Evolutionary conservation across 2,113 vertebrate genomes (phyloP).

Genomic region (Mirounga angustirostris): DNA sequence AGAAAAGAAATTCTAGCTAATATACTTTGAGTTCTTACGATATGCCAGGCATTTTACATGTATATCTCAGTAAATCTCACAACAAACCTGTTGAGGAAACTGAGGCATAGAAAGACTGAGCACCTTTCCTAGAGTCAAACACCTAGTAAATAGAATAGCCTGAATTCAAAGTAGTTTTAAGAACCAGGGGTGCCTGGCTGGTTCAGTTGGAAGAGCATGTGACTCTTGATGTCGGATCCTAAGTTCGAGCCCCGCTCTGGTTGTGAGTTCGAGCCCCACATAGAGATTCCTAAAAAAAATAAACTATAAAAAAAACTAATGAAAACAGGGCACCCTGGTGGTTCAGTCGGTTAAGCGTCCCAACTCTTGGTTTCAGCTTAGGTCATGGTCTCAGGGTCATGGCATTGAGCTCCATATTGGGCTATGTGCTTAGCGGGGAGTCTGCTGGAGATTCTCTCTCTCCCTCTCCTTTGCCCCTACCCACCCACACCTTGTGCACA

Average conservation of each 20-base stretch:
- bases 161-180: background rate
- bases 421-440: background rate
- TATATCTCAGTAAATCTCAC: background rate
- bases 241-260: background rate
- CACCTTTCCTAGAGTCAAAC: background rate
- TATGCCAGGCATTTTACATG: background rate
- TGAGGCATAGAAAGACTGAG: background rate
- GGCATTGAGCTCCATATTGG: background rate
- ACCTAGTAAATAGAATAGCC: background rate
- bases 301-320: background rate
- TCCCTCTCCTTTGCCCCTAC: background rate
- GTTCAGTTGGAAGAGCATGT: background rate
- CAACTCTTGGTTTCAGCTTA: background rate
- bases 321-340: background rate
- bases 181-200: background rate
- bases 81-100: slow-evolving; percentile 20
- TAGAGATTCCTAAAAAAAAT: background rate
- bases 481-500: background rate
- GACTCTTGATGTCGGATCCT: background rate
- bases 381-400: background rate
- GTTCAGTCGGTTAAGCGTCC: background rate
- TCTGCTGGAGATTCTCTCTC: background rate
- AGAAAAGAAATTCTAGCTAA: slow-evolving; percentile 40
- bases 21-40: background rate
- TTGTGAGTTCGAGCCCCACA: background rate